These are phyloP conservation scores for Atta colombica DNA, from an alignment of 1,140 invertebrate genomes.

Conservation along the genomic window DNA sequence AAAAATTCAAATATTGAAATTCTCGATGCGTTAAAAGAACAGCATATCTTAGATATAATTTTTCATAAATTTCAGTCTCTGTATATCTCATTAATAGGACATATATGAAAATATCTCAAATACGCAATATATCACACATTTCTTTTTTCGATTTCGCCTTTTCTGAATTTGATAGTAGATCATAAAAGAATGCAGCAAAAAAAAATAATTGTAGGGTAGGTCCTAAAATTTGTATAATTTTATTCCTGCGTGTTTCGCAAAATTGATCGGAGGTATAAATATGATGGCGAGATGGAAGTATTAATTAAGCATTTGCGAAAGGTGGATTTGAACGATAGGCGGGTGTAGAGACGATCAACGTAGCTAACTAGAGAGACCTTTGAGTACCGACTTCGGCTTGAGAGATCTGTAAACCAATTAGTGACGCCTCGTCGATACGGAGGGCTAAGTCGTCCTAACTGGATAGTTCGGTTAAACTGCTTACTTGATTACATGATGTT, in stretches of 20 bases:
- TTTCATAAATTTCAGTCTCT: slow-evolving; percentile 34
- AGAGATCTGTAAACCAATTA: slow-evolving; percentile 81
- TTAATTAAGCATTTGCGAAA: slow-evolving; percentile 75
- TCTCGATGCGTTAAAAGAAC: slow-evolving; percentile 39
- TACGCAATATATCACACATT: slow-evolving; percentile 21
- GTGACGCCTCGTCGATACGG: slow-evolving; percentile 74
- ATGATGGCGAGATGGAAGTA: slow-evolving; percentile 3
- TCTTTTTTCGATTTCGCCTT: background rate
- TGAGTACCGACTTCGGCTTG: slow-evolving; percentile 73
- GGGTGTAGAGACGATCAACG: slow-evolving; percentile 16
- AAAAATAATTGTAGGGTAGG: background rate
- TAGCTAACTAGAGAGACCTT: slow-evolving; percentile 75
- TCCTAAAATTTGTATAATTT: background rate
- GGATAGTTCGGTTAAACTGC: slow-evolving; percentile 74
- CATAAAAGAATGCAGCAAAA: background rate
- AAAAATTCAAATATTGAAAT: slow-evolving; percentile 32
- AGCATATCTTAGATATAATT: slow-evolving; percentile 65
- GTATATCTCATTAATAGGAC: slow-evolving; percentile 69
- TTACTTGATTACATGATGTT: slow-evolving; percentile 75
- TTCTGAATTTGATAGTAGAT: background rate
- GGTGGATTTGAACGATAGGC: background rate
- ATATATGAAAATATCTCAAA: slow-evolving; percentile 18
- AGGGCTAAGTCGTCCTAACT: slow-evolving; percentile 72
- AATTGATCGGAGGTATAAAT: slow-evolving; percentile 47
- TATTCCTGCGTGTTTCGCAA: background rate